Conservation (phyloP, 2,113 vertebrate species). For the Australoheros scitulus region DNA sequence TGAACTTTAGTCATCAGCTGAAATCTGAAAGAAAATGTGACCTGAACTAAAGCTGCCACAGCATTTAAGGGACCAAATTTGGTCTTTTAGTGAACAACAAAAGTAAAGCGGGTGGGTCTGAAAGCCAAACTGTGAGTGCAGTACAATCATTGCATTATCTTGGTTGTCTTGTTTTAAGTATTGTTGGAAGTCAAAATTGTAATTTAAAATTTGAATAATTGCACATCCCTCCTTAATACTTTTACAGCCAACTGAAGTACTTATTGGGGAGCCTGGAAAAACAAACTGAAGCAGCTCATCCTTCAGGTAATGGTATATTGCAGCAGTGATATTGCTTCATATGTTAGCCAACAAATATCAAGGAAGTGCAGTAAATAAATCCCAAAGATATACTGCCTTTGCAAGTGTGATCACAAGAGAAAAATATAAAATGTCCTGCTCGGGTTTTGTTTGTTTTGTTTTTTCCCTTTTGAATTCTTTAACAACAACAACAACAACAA, state of each 20-base stretch:
- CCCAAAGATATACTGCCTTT: background rate
- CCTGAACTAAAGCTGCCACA: background rate
- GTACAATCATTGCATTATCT: background rate
- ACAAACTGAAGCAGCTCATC: background rate
- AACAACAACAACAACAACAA: too few species aligned
- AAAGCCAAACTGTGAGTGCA: background rate
- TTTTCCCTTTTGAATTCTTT: too few species aligned
- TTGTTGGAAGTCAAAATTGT: background rate
- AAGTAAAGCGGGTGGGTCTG: background rate
- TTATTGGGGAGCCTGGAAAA: background rate
- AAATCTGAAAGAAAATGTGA: too few species aligned
- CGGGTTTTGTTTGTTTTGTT: background rate
- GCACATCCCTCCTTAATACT: background rate
- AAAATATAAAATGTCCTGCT: background rate
- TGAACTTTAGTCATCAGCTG: background rate
- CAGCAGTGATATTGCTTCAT: background rate
- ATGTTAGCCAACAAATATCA: background rate
- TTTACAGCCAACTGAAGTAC: background rate
- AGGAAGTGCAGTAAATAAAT: background rate
- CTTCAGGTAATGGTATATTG: background rate
- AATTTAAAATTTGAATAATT: background rate
- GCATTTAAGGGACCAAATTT: background rate
- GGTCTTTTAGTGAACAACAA: background rate
- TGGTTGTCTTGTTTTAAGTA: background rate
- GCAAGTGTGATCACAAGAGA: background rate